Evolutionary conservation across 2,113 vertebrate genomes (phyloP).

Genomic region (Bubalus kerabau): DNA sequence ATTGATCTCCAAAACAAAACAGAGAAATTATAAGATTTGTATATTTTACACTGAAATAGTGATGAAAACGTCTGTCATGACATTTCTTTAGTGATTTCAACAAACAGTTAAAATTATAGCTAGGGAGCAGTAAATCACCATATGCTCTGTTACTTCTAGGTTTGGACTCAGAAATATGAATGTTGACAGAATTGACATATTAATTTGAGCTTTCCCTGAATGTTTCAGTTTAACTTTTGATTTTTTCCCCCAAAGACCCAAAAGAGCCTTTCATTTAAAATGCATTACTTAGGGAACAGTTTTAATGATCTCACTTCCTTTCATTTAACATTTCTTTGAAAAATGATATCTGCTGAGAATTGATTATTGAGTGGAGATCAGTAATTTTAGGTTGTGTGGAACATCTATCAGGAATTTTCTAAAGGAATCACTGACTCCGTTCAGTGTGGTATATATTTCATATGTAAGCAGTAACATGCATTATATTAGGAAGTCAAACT

Average conservation of each 20-base stretch:
- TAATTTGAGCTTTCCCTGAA: constrained; percentile 71
- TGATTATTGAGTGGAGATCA: constrained; percentile 62
- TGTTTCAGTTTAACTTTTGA: constrained; percentile 66
- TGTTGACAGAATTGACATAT: constrained; percentile 74
- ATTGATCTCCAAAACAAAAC: constrained; percentile 26
- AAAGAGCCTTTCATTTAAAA: constrained; percentile 68
- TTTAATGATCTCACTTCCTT: constrained; percentile 74
- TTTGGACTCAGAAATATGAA: constrained; percentile 43
- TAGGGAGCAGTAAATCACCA: constrained; percentile 64
- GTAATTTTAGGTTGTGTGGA: constrained; percentile 13
- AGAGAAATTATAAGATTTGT: constrained; percentile 10
- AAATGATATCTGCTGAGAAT: constrained; percentile 41
- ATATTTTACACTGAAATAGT: background rate
- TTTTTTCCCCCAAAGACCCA: constrained; percentile 4
- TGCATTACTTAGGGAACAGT: constrained; percentile 50
- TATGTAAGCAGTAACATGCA: background rate
- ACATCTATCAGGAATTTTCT: constrained; percentile 29
- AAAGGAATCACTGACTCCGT: background rate
- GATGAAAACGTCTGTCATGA: constrained; percentile 40
- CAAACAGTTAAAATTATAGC: constrained; percentile 60
- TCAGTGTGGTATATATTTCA: background rate
- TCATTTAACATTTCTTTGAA: constrained; percentile 68
- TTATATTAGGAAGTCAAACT: background rate
- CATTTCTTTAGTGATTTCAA: constrained; percentile 64
- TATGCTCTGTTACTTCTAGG: constrained; percentile 28